Evolutionary conservation across 1,140 invertebrate species (phyloP), one percentile per base, ranked within the genome.

Genomic region (Pseudomyrmex sp.): DNA sequence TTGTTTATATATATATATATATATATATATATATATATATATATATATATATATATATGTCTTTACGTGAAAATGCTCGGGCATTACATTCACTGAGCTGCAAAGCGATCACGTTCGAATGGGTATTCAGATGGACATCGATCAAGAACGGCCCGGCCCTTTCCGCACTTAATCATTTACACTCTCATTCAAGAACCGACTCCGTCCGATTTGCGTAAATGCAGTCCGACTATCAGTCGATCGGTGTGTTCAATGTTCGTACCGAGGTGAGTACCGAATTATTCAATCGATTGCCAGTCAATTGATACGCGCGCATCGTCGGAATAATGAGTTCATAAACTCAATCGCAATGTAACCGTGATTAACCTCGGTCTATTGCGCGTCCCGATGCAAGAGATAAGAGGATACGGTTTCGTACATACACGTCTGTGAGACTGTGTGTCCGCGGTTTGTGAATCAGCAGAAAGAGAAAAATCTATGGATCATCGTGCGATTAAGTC

Each of bases 211-310:
- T 82, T 77, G 80, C 66, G 74, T 50, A 82, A 88, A 84, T 77
- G 82, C 63, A 65, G 35, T 59, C 72, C 73, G 82, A 85, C 83
- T 68, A 63, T 58, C n/a, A n/a, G 79, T 75, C 77, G 75, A 58
- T 61, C 77, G 77, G 62, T 63, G 65, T 59, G 68, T 68, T 56
- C 63, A 68, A 54, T 82, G 83, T 77, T 18, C 65, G 75, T 23
- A 68, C 26, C 63, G 83, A 61, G 59, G 79, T 69, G 73, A 83
- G 82, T 18, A 18, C 90, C 89, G 88, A 93, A 92, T 93, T 92
- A 93, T 91, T 84, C 90, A 86, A 93, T 91, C 92, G 91, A 93
- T 92, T 91, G 92, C 83, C 86, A 85, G 77, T 88, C 90, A 87
- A 92, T 93, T 92, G 92, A 93, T 92, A 91, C 88, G 87, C 82